Base-by-base conservation (phyloP, 2,113 vertebrate species). In the Atrichornis clamosus region DNA sequence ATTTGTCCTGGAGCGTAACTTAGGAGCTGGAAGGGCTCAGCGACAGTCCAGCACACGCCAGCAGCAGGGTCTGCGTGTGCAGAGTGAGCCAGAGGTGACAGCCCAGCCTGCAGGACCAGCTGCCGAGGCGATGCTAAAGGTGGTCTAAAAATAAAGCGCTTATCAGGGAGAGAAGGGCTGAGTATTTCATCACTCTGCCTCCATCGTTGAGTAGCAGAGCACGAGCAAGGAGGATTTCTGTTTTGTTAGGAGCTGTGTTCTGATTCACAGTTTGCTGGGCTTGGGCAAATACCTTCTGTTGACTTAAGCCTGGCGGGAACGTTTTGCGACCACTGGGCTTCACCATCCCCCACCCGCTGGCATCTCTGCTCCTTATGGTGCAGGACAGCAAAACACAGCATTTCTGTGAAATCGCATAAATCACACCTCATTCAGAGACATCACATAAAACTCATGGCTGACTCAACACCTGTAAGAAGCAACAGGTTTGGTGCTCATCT, bases 91-190 rank as follows among this genome's bases (percentile, higher is more conserved):
- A 2, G 89, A 50, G 80, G 42, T 0, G 0, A 42, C 72, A 87
- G 62, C 62, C 74, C 81, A 82, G 90, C 59, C 83, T 55, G 60
- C 60, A 35, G 93, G 77, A 87, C 74, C 84, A 53, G 89, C 93
- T 89, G 75, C 74, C 0, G 0, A 72, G 60, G 87, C 4, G 0
- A 87, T 85, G 70, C 69, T 79, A 79, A 83, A 89, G 74, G 78
- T 60, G 65, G 33, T 27, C 87, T 96, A 93, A 96, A 96, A 93
- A 96, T 82, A 94, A 87, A 62, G 63, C 1, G 13, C 67, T 94
- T 93, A 62, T 83, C 84, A 58, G 74, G 44, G 81, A 1, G 53
- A 82, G 94, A 77, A 96, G 53, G 44, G 63, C 74, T 69, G 58
- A 56, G 55, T 69, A 37, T 91, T 89, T 75, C 64, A 84, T 73